Evolutionary conservation across 2,113 vertebrate species (phyloP), one percentile per base, ranked within the genome.

Genomic region (Bombycilla garrulus): DNA sequence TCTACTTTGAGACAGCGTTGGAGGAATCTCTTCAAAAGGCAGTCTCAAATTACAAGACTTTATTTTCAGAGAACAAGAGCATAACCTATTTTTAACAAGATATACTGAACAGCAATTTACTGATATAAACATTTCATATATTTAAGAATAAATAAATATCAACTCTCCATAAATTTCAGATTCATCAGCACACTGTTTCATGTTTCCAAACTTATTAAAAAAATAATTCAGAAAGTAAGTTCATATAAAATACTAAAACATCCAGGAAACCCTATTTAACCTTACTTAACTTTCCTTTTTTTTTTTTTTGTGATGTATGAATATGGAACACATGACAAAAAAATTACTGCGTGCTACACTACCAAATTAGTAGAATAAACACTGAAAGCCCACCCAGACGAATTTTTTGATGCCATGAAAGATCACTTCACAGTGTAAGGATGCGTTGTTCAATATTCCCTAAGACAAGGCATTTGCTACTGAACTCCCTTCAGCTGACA

Each of bases 21-120:
- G 21, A 87, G 31, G 61, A 71, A 95, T 64, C 47, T 24, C 69
- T 77, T 77, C 29, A 77, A 88, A 87, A 90, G 42, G 24, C 60
- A 86, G 78, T 29, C 48, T 81, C 9, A 0, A 91, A 62, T 87
- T 80, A 79, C 58, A 82, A 50, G 15, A 31, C 60, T 61, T 58
- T 69, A 3, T 33, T 80, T 76, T 67, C 42, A 77, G 53, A 62
- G 40, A 81, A 67, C 0, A 23, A 61, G 29, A 86, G 17, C 17
- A 23, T 28, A 51, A 67, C 31, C 11, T 25, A 48, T 88, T 82
- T 60, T 76, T 53, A 67, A 67, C 31, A 65, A 44, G 45, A 58
- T 23, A 54, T 1, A 3, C 2, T 44, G 8, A 78, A 35, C 26
- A 54, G 29, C 47, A 79, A 44, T 50, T 91, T 42, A 53, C 44